phyloP scores from a whole-genome alignment of 2,888 invertebrate species.

The Trissonchulus latispiculum region DNA sequence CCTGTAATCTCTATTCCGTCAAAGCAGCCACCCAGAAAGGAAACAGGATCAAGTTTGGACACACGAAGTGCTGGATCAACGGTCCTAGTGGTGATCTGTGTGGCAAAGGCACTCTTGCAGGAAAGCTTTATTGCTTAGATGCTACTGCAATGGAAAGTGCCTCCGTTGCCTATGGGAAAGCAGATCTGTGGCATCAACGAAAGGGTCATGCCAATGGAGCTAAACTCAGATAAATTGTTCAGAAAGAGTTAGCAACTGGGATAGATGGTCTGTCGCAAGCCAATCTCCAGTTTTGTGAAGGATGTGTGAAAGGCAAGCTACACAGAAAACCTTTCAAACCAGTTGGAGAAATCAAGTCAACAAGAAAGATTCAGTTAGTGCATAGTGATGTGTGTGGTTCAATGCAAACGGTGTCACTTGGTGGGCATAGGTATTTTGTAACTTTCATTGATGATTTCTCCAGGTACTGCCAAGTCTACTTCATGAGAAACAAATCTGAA shows the following conservation, averaged over 20 bases:
- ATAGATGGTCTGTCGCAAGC: not conserved
- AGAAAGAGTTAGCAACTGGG: not conserved
- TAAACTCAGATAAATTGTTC: not conserved
- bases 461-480: not conserved
- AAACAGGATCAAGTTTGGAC: not conserved
- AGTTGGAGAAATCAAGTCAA: not conserved
- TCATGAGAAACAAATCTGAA: not conserved
- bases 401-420: not conserved
- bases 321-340: not conserved
- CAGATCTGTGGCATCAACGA: not conserved
- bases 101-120: not conserved
- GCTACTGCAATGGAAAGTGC: not conserved
- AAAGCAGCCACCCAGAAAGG: not conserved
- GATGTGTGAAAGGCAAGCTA: not conserved
- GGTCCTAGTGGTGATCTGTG: not conserved
- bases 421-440: not conserved
- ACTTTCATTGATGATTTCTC: not conserved
- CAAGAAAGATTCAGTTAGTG: not conserved
- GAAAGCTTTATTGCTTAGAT: not conserved
- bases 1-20: not conserved
- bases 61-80: not conserved
- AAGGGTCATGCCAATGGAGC: not conserved
- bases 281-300: not conserved
- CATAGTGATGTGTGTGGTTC: not conserved
- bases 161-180: not conserved